Conservation (phyloP, 2,113 vertebrate genomes). For the Poeciliopsis retropinna region DNA sequence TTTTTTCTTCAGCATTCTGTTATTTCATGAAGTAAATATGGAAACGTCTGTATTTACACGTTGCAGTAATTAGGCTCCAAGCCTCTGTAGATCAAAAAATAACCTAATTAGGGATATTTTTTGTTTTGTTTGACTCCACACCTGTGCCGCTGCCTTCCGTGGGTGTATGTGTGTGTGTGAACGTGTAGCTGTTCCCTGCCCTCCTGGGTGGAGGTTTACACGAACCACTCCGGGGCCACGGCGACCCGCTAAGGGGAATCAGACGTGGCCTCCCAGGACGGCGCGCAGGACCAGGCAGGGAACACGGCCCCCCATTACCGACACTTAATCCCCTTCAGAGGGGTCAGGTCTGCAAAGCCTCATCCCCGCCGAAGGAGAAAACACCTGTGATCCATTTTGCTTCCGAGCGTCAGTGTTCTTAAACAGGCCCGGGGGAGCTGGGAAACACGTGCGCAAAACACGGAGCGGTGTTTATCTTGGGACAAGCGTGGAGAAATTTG, state of each 20-base stretch:
- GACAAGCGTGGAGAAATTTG: neutral
- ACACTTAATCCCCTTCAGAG: conserved; percentile 66
- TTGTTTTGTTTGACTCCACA: conserved; percentile 70
- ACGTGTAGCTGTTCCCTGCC: conserved; percentile 31
- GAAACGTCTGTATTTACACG: conserved; percentile 76
- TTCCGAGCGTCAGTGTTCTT: conserved; percentile 54
- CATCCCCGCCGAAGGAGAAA: conserved; percentile 47
- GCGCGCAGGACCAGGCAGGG: conserved; percentile 23
- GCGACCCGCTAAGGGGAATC: conserved; percentile 59
- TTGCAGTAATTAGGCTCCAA: conserved; percentile 70
- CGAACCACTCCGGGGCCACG: conserved; percentile 45
- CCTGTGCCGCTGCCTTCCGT: conserved; percentile 52
- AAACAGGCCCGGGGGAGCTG: conserved; percentile 56
- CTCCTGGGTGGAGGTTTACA: conserved; percentile 48
- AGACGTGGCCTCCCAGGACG: conserved; percentile 55
- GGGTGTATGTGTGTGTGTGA: conserved; percentile 25
- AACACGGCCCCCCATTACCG: conserved; percentile 59
- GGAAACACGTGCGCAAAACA: conserved; percentile 25
- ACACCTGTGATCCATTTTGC: conserved; percentile 71
- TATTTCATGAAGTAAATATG: conserved; percentile 69
- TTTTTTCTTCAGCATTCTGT: conserved; percentile 58
- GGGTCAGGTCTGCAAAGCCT: conserved; percentile 58
- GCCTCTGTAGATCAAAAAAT: conserved; percentile 73
- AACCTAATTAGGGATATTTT: conserved; percentile 76
- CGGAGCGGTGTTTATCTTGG: conserved; percentile 47